Conservation (phyloP, 2,113 vertebrate genomes). For the Seriola dumerili region DNA sequence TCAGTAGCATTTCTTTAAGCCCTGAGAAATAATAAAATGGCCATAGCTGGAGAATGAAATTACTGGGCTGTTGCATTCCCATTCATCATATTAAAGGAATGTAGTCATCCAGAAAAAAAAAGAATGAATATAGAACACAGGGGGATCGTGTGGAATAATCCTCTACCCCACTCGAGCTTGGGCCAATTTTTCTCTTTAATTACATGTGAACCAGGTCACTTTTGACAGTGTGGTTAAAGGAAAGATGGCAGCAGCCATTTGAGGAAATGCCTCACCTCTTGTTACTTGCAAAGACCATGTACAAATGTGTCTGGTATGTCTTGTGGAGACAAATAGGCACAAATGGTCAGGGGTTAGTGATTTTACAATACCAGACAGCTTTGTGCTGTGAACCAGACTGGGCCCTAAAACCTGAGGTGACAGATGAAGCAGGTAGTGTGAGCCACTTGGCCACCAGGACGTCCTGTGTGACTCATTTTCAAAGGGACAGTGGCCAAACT, state of each 20-base stretch:
- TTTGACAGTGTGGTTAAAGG: slow-evolving; percentile 37
- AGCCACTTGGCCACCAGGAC: slow-evolving; percentile 76
- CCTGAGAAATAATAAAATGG: slow-evolving; percentile 59
- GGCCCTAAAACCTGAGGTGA: slow-evolving; percentile 69
- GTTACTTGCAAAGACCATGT: slow-evolving; percentile 21
- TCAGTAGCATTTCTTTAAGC: slow-evolving; percentile 49
- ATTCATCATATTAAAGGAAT: slow-evolving; percentile 75
- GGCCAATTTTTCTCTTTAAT: slow-evolving; percentile 64
- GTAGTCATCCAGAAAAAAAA: slow-evolving; percentile 72
- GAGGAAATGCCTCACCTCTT: slow-evolving; percentile 23
- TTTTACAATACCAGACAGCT: slow-evolving; percentile 67
- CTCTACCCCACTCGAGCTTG: slow-evolving; percentile 42
- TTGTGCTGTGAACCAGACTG: slow-evolving; percentile 56
- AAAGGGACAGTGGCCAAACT: slow-evolving; percentile 64
- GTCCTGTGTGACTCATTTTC: slow-evolving; percentile 79
- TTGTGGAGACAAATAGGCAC: slow-evolving; percentile 55
- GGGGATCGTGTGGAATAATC: slow-evolving; percentile 64
- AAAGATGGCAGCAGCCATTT: slow-evolving; percentile 13
- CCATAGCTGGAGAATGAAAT: slow-evolving; percentile 63
- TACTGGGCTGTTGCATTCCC: slow-evolving; percentile 63
- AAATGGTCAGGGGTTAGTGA: slow-evolving; percentile 70
- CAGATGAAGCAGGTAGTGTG: slow-evolving; percentile 73
- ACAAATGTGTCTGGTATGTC: slow-evolving; percentile 39
- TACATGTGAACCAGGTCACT: slow-evolving; percentile 50
- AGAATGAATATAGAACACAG: slow-evolving; percentile 62